Percentiles rank a stretch among this genome's conserved stretches.
phyloP scores from a whole-genome alignment of 2,888 invertebrate species.

The Drosophila helvetica region DNA sequence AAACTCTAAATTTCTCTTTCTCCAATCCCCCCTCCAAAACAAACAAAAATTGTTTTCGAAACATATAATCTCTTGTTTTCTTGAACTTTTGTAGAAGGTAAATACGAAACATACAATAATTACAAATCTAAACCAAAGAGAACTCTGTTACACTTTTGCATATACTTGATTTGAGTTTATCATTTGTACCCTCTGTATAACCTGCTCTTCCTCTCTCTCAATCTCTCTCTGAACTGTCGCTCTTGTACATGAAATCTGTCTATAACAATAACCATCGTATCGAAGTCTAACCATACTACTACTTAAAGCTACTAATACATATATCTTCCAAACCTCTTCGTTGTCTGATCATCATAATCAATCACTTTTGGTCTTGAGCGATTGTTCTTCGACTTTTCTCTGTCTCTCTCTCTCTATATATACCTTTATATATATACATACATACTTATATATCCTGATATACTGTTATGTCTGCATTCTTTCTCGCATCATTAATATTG shows the following conservation, averaged over 20 bases:
- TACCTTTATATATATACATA: conserved; percentile 13
- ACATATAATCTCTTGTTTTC: conserved; percentile 81
- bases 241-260: conserved; percentile 52
- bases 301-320: conserved; percentile 10
- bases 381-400: conserved; percentile 35
- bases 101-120: conserved; percentile 69
- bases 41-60: conserved; percentile 62
- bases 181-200: conserved; percentile 46
- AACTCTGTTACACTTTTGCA: conserved; percentile 59
- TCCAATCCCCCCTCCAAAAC: conserved; percentile 67
- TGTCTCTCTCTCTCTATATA: conserved; percentile 13
- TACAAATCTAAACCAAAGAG: conserved; percentile 46
- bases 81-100: conserved; percentile 84
- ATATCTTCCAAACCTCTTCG: conserved; percentile 3
- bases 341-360: conserved; percentile 18
- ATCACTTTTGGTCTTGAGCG: conserved; percentile 36
- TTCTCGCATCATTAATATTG: conserved; percentile 81
- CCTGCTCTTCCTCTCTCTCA: conserved; percentile 61
- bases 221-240: conserved; percentile 69
- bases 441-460: conserved; percentile 31
- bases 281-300: conserved; percentile 23
- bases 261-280: conserved; percentile 45
- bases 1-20: conserved; percentile 79
- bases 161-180: conserved; percentile 53
- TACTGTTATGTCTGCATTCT: conserved; percentile 68